Conservation (phyloP, 37 sponge, comb jelly and placozoan genomes). For the Theonella swinhoei region DNA sequence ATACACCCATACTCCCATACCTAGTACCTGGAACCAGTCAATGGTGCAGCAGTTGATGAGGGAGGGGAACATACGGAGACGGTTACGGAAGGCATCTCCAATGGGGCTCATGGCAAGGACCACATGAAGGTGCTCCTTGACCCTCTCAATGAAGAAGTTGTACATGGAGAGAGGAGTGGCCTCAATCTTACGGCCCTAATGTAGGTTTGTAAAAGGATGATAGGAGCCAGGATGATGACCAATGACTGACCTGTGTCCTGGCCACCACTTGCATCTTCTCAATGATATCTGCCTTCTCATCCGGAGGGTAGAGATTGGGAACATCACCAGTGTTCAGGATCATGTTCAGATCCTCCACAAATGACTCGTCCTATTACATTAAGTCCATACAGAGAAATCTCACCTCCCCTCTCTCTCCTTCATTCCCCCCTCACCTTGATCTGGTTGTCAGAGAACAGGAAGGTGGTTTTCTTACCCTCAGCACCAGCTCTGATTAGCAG, state of each 20-base stretch:
- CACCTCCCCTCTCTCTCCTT: too few relatives aligned
- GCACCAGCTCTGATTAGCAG: constrained; percentile 90
- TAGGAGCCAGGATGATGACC: neutral
- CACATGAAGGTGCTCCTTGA: constrained; percentile 92
- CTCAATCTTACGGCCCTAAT: constrained; percentile 85
- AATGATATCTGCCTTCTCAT: constrained; percentile 95
- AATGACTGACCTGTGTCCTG: constrained; percentile 45
- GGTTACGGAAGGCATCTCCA: constrained; percentile 94
- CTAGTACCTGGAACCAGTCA: constrained; percentile 94
- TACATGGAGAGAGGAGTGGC: constrained; percentile 93
- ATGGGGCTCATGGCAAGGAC: constrained; percentile 97
- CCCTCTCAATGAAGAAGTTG: constrained; percentile 97
- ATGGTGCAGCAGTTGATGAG: constrained; percentile 99
- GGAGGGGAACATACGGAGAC: constrained; percentile 97
- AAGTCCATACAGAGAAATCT: too few relatives aligned
- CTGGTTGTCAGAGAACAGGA: constrained; percentile 98
- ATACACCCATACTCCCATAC: constrained; percentile 11
- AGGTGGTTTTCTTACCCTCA: constrained; percentile 87
- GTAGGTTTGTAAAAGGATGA: neutral
- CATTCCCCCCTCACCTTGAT: constrained; percentile 75
- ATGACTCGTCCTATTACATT: constrained; percentile 74
- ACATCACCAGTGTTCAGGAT: constrained; percentile 98
- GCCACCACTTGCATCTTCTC: constrained; percentile 96
- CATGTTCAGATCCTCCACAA: constrained; percentile 98
- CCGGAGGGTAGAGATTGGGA: constrained; percentile 94